Evolutionary conservation across 2,113 vertebrate genomes (phyloP).

Genomic region (Campylomormyrus tamandua): DNA sequence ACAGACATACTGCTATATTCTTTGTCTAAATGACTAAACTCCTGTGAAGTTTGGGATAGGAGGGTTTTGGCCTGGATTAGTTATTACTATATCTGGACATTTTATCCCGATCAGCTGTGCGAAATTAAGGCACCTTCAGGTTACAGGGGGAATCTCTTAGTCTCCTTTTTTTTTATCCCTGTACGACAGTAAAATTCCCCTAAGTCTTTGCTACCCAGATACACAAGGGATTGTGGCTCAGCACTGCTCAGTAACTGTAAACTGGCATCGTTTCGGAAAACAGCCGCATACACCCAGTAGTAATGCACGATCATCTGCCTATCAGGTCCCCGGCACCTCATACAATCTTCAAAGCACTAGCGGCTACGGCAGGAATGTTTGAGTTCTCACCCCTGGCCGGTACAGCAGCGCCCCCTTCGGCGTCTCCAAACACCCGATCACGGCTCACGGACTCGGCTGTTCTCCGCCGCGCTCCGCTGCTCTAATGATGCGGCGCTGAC

Average conservation of each 20-base stretch:
- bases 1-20: not conserved
- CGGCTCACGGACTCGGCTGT: constrained; percentile 46
- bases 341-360: not conserved
- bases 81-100: not conserved
- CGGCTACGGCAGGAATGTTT: not conserved
- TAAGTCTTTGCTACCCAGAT: not conserved
- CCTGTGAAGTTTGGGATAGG: not conserved
- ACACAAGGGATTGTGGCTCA: not conserved
- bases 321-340: not conserved
- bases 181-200: not conserved
- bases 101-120: not conserved
- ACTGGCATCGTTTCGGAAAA: not conserved
- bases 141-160: not conserved
- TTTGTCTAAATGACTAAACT: not conserved
- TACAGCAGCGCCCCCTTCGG: not conserved
- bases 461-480: constrained; percentile 34
- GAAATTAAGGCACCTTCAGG: not conserved
- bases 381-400: constrained; percentile 32
- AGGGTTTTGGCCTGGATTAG: not conserved
- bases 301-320: not conserved
- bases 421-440: constrained; percentile 47
- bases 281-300: not conserved
- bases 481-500: constrained; percentile 45
- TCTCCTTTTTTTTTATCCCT: not conserved
- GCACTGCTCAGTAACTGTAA: not conserved